These are phyloP conservation scores for Idris sp. DNA, from an alignment of 1,140 invertebrate species.

Conservation along the genomic window DNA sequence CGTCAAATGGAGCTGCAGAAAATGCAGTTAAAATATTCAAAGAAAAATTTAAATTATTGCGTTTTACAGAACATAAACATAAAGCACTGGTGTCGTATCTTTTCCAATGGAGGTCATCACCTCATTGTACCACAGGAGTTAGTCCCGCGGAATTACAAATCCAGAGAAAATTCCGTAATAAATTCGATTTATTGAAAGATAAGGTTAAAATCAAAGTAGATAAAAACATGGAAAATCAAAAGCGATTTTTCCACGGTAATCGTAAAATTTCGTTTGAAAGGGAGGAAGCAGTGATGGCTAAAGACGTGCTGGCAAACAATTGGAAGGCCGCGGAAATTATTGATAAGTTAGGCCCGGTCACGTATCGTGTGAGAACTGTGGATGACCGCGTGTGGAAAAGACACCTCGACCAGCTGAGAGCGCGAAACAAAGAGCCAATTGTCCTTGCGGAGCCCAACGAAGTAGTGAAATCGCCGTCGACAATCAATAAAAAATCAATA, in stretches of 20 bases:
- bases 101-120: slow-evolving; percentile 32
- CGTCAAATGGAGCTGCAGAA: slow-evolving; percentile 39
- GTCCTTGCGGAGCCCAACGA: too few species aligned
- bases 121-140: slow-evolving; percentile 50
- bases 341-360: slow-evolving; percentile 33
- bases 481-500: too few species aligned
- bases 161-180: slow-evolving; percentile 24
- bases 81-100: slow-evolving; percentile 38
- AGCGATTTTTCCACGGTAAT: slow-evolving; percentile 41
- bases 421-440: too few species aligned
- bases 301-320: slow-evolving; percentile 44
- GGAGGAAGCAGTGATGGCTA: slow-evolving; percentile 39
- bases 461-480: too few species aligned
- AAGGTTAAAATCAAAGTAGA: slow-evolving; percentile 19
- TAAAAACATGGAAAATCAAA: slow-evolving; percentile 34
- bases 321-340: slow-evolving; percentile 42
- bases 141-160: slow-evolving; percentile 38
- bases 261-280: slow-evolving; percentile 25
- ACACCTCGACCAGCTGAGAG: slow-evolving; percentile 49
- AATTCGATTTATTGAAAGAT: slow-evolving; percentile 35
- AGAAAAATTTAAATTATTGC: slow-evolving; percentile 38
- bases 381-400: slow-evolving; percentile 49
- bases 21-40: slow-evolving; percentile 43
- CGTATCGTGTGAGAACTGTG: slow-evolving; percentile 42
- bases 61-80: slow-evolving; percentile 4